Evolutionary conservation across 1,140 invertebrate genomes (phyloP).

Genomic region (Saccostrea glomerata): DNA sequence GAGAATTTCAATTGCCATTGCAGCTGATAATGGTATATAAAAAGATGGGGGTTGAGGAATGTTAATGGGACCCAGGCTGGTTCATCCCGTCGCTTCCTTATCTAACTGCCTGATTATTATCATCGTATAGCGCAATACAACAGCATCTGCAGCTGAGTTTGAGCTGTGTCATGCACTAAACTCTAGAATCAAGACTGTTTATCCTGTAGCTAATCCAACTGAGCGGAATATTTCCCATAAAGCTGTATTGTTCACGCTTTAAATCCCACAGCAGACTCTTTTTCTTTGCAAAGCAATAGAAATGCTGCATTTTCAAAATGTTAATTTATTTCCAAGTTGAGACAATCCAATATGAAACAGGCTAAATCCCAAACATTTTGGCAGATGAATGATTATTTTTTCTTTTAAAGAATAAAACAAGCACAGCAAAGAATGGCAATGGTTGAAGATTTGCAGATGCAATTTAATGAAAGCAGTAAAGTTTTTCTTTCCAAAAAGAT

Average conservation of each 20-base stretch:
- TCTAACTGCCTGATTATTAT: constrained; percentile 27
- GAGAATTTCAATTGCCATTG: constrained; percentile 6
- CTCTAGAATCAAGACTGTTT: background rate
- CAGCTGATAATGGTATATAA: constrained; percentile 24
- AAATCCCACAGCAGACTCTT: background rate
- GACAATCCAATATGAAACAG: constrained; percentile 15
- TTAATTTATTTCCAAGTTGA: background rate
- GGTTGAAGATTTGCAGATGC: constrained; percentile 24
- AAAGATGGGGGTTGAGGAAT: background rate
- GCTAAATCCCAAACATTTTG: constrained; percentile 13
- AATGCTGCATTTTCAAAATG: background rate
- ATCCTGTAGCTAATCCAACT: constrained; percentile 3
- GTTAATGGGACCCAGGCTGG: background rate
- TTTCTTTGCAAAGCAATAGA: background rate
- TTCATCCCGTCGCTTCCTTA: background rate
- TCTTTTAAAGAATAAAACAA: background rate
- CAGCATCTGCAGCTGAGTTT: constrained; percentile 19
- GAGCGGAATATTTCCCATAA: constrained; percentile 18
- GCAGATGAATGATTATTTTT: background rate
- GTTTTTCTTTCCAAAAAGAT: constrained; percentile 32
- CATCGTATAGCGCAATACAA: constrained; percentile 15
- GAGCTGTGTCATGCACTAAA: background rate
- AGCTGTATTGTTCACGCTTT: background rate
- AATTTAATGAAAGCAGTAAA: constrained; percentile 27
- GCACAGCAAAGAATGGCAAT: background rate